Percentiles rank a stretch among this genome's conserved stretches.
Evolutionary conservation across 53 echinoderm and acorn worm genomes (phyloP).

Genomic region (Antedon mediterranea): DNA sequence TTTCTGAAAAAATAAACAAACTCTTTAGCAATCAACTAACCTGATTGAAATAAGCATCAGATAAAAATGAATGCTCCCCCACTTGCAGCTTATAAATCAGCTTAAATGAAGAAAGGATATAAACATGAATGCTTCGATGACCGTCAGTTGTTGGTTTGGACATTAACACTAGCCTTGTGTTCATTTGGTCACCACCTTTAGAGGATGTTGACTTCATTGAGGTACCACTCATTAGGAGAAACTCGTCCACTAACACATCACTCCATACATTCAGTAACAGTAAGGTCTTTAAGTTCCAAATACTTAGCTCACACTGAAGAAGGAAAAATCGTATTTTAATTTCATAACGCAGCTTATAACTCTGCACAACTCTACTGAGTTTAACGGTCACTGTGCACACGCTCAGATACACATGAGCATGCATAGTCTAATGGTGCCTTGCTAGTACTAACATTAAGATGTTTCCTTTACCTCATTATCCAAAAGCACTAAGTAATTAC

Average conservation of each 20-base stretch:
- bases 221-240: slow-evolving; percentile 36
- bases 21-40: background rate
- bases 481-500: slow-evolving; percentile 40
- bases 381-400: no score
- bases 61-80: background rate
- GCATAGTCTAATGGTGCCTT: no score
- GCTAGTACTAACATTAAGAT: no score
- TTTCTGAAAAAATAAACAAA: no score
- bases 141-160: background rate
- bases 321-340: background rate
- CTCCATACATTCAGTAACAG: slow-evolving; percentile 40
- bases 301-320: slow-evolving; percentile 30
- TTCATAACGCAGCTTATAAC: no score
- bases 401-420: no score
- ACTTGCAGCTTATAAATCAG: background rate
- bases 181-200: slow-evolving; percentile 6
- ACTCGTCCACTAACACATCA: slow-evolving; percentile 34
- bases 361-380: no score
- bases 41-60: background rate
- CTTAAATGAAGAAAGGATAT: background rate
- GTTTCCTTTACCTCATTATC: slow-evolving; percentile 46
- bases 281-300: slow-evolving; percentile 33
- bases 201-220: slow-evolving; percentile 39
- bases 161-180: background rate
- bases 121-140: background rate